Evolutionary conservation across 2,113 vertebrate genomes (phyloP).

Genomic region (Quiscalus mexicanus): DNA sequence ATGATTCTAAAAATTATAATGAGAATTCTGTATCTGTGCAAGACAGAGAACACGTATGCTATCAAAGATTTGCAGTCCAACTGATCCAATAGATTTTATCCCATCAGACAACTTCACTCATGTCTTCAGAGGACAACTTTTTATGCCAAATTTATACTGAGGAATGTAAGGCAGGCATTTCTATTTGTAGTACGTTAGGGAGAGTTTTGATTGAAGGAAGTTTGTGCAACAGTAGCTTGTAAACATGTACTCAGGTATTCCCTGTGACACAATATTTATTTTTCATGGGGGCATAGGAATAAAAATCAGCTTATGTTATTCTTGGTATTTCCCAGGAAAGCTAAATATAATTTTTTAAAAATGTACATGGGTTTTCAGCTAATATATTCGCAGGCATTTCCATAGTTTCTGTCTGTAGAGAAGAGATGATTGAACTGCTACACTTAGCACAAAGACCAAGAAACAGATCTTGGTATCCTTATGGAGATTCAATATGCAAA

Average conservation of each 20-base stretch:
- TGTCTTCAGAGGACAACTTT: neutral
- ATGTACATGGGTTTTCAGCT: neutral
- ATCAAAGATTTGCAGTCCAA: neutral
- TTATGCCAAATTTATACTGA: neutral
- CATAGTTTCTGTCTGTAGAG: neutral
- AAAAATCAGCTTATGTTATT: neutral
- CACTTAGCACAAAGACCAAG: slow-evolving; percentile 37
- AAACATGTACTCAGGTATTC: slow-evolving; percentile 25
- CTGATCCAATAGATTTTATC: neutral
- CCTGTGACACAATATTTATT: neutral
- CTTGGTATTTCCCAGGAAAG: slow-evolving; percentile 1
- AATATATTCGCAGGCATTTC: slow-evolving; percentile 17
- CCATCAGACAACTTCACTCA: neutral
- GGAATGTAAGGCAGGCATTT: neutral
- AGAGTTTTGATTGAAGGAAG: slow-evolving; percentile 35
- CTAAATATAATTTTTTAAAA: neutral
- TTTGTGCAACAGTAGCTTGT: slow-evolving; percentile 13
- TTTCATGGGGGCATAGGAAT: slow-evolving; percentile 2
- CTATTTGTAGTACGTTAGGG: neutral
- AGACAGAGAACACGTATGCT: neutral
- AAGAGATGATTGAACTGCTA: slow-evolving; percentile 23
- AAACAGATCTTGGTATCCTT: slow-evolving; percentile 39
- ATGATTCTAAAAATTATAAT: neutral
- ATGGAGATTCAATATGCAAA: slow-evolving; percentile 53
- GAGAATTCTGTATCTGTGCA: neutral